Evolutionary conservation across 30 jellyfish, hydroid and myxozoan genomes (phyloP).

Genomic region (Kudoa iwatai): DNA sequence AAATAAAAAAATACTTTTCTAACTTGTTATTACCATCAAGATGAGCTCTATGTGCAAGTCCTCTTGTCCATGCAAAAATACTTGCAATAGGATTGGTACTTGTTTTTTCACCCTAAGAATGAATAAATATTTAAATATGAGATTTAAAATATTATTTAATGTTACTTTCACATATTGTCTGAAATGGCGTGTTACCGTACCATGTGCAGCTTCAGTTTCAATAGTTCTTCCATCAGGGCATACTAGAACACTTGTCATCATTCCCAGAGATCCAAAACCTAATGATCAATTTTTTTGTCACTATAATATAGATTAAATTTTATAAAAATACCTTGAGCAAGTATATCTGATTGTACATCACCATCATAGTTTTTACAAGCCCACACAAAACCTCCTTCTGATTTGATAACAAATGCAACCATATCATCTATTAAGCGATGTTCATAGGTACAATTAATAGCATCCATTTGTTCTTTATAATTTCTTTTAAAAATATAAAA

Average conservation of each 20-base stretch:
- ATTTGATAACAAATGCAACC: constrained; percentile 76
- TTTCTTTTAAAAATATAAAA: constrained; percentile 5
- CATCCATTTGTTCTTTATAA: constrained; percentile 39
- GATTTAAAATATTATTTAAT: too few species aligned
- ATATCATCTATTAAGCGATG: constrained; percentile 86
- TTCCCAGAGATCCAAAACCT: constrained; percentile 80
- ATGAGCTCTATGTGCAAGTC: constrained; percentile 60
- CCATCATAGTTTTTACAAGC: constrained; percentile 87
- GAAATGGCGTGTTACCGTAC: constrained; percentile 88
- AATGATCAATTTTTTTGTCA: background rate
- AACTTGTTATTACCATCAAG: constrained; percentile 60
- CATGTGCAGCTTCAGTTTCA: constrained; percentile 95
- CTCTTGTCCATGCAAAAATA: constrained; percentile 84
- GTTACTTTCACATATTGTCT: too few species aligned
- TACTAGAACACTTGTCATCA: constrained; percentile 65
- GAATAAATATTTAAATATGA: too few species aligned
- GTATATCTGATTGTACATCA: constrained; percentile 86
- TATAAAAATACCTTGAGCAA: constrained; percentile 94
- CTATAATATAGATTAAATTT: too few species aligned
- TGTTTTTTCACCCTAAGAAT: constrained; percentile 59
- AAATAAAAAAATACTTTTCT: too few species aligned
- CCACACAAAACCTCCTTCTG: constrained; percentile 86
- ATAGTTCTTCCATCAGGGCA: constrained; percentile 87
- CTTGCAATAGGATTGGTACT: constrained; percentile 89
- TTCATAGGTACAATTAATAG: constrained; percentile 49